Evolutionary conservation across 2,888 invertebrate genomes (phyloP), one percentile per base, ranked within the genome.

Genomic region (Ophion costatus): DNA sequence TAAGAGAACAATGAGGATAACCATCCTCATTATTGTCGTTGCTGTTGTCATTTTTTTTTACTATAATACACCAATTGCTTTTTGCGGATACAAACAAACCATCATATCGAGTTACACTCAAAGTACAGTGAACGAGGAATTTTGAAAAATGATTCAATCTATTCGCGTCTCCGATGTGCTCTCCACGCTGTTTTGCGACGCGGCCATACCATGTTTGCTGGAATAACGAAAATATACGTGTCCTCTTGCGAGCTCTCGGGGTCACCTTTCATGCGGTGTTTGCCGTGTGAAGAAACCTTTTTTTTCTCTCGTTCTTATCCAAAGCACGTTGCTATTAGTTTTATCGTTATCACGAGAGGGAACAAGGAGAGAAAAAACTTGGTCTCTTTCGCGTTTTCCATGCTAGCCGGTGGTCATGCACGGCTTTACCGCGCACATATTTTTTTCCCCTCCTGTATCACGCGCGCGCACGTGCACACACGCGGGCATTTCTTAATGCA

Each of bases 311-410:
- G 90, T 91, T 90, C 90, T 91, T 56, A 24, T 24, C 64, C 33
- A 89, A 90, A 87, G 88, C 82, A 89, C 88, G 89, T 91, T 91
- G 90, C 90, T 90, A 90, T 91, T 90, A 91, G 88, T 90, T 91
- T 92, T 91, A 92, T 92, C 92, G 89, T 86, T 71, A 80, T 85
- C 88, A 87, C 87, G 89, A 38, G 45, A 22, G 76, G 17, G 24
- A 38, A 7, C 14, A 33, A 2, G 22, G 56, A 56, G 51, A 66
- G 63, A 51, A n/a, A 64, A 84, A 67, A 76, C 57, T 70, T 69
- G 63, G 59, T 57, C 80, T 69, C 56, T 83, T 57, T 59, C 59
- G 59, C 61, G 45, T 71, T 80, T 74, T 51, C 67, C 76, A 56
- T 61, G 59, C 10, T 56, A 74, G 61, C 75, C 76, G 63, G 66